A percentile compares a stretch with the other conserved stretches of the same genome.
Evolutionary conservation across 2,888 invertebrate species (phyloP).

Genomic region (Sympetrum striolatum): DNA sequence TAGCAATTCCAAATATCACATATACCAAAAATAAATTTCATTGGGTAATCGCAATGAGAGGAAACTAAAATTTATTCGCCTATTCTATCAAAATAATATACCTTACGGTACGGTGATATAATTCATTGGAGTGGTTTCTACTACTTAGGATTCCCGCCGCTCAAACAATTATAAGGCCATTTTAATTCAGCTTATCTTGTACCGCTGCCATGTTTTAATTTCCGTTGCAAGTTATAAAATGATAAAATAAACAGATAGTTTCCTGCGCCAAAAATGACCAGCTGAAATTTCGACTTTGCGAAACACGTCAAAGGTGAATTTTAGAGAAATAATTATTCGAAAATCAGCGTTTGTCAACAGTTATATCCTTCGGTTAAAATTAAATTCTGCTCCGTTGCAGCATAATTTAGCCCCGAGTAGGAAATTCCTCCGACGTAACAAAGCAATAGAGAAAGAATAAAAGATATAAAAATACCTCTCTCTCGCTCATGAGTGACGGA

Average conservation of each 20-base stretch:
- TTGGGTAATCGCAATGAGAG: not conserved
- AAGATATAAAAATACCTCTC: not conserved
- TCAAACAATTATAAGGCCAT: no score
- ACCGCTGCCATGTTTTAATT: not conserved
- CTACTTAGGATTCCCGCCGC: no score
- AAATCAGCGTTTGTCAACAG: not conserved
- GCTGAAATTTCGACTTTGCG: not conserved
- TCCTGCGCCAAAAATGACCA: not conserved
- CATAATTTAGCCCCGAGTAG: not conserved
- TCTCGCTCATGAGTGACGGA: not conserved
- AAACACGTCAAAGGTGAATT: not conserved
- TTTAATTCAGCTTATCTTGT: no score
- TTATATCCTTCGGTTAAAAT: not conserved
- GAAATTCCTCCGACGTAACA: not conserved
- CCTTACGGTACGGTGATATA: not conserved
- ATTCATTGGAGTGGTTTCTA: not conserved
- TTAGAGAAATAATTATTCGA: not conserved
- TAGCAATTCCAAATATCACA: no score
- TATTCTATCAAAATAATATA: not conserved
- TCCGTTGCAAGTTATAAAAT: not conserved
- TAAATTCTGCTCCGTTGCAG: not conserved
- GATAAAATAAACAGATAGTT: not conserved
- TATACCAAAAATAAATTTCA: not conserved
- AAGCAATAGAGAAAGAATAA: not conserved
- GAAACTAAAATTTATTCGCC: not conserved